These are phyloP conservation scores for Thereuonema tuberculata DNA, from an alignment of 1,140 invertebrate genomes.

Conservation along the genomic window DNA sequence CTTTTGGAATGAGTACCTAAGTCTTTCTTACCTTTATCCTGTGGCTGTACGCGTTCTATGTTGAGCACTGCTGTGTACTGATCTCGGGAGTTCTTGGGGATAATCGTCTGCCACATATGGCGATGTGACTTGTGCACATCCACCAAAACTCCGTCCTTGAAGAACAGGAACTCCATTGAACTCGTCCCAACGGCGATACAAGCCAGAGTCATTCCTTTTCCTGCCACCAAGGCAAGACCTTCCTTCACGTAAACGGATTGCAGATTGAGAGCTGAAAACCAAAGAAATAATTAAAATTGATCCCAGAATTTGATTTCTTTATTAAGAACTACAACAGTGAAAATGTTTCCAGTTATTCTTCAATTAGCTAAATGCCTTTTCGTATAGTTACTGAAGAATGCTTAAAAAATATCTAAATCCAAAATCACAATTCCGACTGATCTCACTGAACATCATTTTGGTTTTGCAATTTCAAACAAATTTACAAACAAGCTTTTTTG, in stretches of 20 bases:
- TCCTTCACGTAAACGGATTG: not conserved
- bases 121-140: constrained; percentile 9
- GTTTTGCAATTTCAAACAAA: too few relatives aligned
- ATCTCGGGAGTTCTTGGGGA: constrained; percentile 18
- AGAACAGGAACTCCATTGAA: constrained; percentile 15
- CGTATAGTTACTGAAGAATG: too few relatives aligned
- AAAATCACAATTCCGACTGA: too few relatives aligned
- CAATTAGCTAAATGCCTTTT: too few relatives aligned
- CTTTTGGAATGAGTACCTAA: too few relatives aligned
- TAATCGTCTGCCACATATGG: constrained; percentile 14
- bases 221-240: constrained; percentile 1
- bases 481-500: too few relatives aligned
- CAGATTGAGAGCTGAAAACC: not conserved
- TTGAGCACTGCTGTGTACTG: constrained; percentile 17
- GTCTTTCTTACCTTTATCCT: constrained; percentile 14
- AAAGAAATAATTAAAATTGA: not conserved
- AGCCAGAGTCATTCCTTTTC: constrained; percentile 15
- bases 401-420: too few relatives aligned
- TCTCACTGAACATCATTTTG: too few relatives aligned
- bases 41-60: constrained; percentile 11
- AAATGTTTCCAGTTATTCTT: too few relatives aligned
- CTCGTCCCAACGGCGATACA: constrained; percentile 17
- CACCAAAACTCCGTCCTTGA: constrained; percentile 16
- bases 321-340: too few relatives aligned
- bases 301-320: too few relatives aligned